These are phyloP conservation scores for Eurystomus glaucurus DNA, from an alignment of 2,797 vertebrate species.

Conservation along the genomic window DNA sequence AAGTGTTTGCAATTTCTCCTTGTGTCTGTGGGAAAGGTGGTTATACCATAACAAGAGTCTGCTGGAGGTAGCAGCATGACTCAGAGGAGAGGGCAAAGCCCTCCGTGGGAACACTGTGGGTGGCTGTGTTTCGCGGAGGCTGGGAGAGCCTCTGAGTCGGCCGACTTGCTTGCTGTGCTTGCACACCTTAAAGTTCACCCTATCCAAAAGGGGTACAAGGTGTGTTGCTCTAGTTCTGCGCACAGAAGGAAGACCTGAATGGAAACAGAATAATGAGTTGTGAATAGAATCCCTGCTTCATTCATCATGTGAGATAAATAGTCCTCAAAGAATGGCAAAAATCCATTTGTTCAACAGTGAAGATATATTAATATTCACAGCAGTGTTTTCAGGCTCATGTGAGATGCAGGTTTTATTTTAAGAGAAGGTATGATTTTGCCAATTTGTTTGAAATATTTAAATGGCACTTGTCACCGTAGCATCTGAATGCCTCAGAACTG, in stretches of 20 bases:
- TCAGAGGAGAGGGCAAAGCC: constrained; percentile 19
- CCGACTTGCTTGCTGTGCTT: not conserved
- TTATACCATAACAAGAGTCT: not conserved
- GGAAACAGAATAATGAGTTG: not conserved
- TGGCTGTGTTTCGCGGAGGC: not conserved
- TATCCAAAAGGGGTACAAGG: not conserved
- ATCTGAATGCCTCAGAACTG: not conserved
- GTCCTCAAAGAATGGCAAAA: not conserved
- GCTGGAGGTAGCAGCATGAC: constrained; percentile 35
- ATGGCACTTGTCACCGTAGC: not conserved
- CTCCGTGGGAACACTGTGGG: constrained; percentile 22
- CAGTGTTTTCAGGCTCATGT: not conserved
- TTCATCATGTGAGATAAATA: not conserved
- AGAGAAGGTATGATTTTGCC: not conserved
- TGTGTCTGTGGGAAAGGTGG: constrained; percentile 1
- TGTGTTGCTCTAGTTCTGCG: not conserved
- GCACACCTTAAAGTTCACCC: not conserved
- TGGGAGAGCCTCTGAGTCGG: not conserved
- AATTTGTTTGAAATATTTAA: not conserved
- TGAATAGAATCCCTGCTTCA: not conserved
- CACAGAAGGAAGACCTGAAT: not conserved
- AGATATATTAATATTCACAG: not conserved
- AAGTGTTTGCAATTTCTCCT: not conserved
- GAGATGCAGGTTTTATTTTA: not conserved
- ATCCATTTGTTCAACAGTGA: not conserved